These are phyloP conservation scores for Sterrhoptilus dennistouni DNA, from an alignment of 2,113 vertebrate genomes.

Conservation along the genomic window DNA sequence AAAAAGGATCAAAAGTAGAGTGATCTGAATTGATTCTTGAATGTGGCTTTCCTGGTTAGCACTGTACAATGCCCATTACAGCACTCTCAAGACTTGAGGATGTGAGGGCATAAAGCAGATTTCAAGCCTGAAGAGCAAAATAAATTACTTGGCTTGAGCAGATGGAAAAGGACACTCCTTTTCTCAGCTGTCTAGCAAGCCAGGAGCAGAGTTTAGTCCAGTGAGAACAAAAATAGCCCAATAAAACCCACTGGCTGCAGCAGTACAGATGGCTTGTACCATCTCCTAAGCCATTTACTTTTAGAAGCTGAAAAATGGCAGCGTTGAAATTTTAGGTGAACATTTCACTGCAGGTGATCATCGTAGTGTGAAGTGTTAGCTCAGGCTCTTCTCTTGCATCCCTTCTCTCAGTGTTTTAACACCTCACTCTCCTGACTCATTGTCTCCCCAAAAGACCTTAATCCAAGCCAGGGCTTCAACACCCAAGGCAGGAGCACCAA, in stretches of 20 bases:
- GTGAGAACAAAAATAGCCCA: conserved; percentile 33
- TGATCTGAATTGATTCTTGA: not conserved
- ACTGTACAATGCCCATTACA: not conserved
- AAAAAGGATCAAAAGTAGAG: not conserved
- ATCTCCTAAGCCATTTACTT: conserved; percentile 21
- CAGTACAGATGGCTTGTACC: conserved; percentile 12
- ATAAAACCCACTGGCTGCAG: conserved; percentile 9
- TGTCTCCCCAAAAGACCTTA: not conserved
- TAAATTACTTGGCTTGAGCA: conserved; percentile 34
- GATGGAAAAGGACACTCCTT: conserved; percentile 34
- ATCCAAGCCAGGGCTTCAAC: not conserved
- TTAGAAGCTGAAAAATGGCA: conserved; percentile 34
- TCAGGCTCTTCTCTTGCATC: not conserved
- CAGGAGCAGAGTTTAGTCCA: conserved; percentile 1
- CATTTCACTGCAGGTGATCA: not conserved
- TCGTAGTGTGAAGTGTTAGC: not conserved
- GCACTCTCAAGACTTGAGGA: not conserved
- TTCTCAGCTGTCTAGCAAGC: conserved; percentile 4
- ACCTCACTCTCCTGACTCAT: not conserved
- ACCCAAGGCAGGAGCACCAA: not conserved
- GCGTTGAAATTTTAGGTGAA: not conserved
- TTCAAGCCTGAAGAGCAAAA: conserved; percentile 34
- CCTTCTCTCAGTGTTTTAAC: not conserved
- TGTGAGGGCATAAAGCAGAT: conserved; percentile 4
- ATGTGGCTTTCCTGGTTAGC: not conserved